Evolutionary conservation across 2,888 invertebrate genomes (phyloP).

Genomic region (Tachina lurida): DNA sequence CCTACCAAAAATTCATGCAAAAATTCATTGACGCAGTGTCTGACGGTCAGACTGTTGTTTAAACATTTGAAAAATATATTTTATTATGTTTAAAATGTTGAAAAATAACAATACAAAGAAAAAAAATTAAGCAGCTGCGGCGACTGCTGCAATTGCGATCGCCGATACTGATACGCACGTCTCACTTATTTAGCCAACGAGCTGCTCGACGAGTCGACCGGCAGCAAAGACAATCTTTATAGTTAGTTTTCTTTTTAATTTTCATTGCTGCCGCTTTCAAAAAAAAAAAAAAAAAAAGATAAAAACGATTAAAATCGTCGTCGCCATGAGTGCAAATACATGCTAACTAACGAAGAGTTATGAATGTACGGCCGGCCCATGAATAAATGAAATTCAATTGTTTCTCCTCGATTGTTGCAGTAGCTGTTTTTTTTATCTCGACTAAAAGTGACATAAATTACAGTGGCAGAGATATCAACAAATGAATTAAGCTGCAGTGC

Average conservation of each 20-base stretch:
- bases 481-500: conserved; percentile 65
- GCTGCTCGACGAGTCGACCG: conserved; percentile 44
- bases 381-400: conserved; percentile 63
- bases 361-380: conserved; percentile 39
- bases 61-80: conserved; percentile 65
- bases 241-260: conserved; percentile 17
- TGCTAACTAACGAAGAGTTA: conserved; percentile 7
- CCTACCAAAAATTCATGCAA: background rate
- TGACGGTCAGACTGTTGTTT: conserved; percentile 11
- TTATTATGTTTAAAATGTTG: conserved; percentile 45
- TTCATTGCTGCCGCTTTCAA: conserved; percentile 29
- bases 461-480: conserved; percentile 61
- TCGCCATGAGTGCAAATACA: conserved; percentile 12
- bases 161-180: conserved; percentile 67
- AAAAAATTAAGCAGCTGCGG: conserved; percentile 46
- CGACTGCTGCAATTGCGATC: conserved; percentile 52
- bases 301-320: conserved; percentile 43
- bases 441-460: conserved; percentile 65
- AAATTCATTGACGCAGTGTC: background rate
- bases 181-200: conserved; percentile 43
- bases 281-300: conserved; percentile 42
- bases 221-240: conserved; percentile 60
- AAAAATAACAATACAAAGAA: conserved; percentile 7
- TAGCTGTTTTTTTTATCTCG: conserved; percentile 6
- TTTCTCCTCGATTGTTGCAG: conserved; percentile 36